phyloP scores from a whole-genome alignment of 2,113 vertebrate genomes.

The Chaetorhynchus papuensis region DNA sequence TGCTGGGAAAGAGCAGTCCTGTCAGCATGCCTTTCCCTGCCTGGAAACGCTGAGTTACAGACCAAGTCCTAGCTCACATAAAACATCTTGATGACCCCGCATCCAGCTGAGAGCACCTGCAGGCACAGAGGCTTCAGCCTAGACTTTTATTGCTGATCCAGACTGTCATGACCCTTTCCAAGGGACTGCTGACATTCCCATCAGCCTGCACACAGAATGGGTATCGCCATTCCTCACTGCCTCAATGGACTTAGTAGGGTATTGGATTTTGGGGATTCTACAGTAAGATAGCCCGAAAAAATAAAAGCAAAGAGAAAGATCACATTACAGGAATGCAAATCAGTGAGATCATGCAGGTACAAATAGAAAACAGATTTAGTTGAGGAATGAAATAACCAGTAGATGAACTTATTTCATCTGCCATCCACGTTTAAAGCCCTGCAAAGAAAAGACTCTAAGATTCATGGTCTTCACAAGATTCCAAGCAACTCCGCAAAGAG shows the following conservation, averaged over 20 bases:
- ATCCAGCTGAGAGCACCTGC: background rate
- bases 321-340: background rate
- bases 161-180: background rate
- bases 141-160: background rate
- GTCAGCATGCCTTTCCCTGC: background rate
- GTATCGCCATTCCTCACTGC: background rate
- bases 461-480: background rate
- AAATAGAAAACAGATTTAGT: conserved; percentile 18
- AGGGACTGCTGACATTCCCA: background rate
- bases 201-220: fast-evolving
- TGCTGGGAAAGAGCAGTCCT: background rate
- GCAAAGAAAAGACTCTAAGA: background rate
- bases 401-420: background rate
- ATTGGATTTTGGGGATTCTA: background rate
- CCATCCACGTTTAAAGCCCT: background rate
- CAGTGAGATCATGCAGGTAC: background rate
- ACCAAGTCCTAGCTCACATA: background rate
- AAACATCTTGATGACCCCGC: background rate
- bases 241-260: background rate
- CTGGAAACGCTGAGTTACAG: background rate
- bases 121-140: background rate
- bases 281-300: background rate
- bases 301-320: background rate
- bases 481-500: background rate
- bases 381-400: background rate